Evolutionary conservation across 2,888 invertebrate genomes (phyloP).

Genomic region (Drosophila villosipedis): DNA sequence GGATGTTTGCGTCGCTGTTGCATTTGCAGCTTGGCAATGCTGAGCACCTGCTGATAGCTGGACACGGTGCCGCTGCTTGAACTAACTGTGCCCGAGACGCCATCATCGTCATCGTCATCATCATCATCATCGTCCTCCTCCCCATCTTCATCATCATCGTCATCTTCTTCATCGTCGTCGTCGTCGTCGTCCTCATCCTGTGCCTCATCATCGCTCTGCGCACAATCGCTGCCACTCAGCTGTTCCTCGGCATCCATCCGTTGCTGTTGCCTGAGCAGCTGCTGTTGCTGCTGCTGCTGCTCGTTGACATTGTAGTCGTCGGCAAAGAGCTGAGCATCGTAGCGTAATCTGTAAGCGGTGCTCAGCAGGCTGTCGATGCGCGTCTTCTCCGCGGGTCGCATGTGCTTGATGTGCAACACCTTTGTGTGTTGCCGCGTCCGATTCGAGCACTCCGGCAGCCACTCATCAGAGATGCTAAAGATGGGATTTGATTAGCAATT

Average conservation of each 20-base stretch:
- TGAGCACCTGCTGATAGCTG: conserved; percentile 80
- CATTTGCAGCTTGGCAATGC: conserved; percentile 80
- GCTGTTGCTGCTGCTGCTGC: conserved; percentile 41
- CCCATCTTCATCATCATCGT: conserved; percentile 25
- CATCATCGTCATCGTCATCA: conserved; percentile 52
- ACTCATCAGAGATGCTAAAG: conserved; percentile 92
- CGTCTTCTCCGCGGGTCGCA: conserved; percentile 83
- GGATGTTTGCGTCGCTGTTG: conserved; percentile 84
- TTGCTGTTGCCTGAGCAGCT: conserved; percentile 7
- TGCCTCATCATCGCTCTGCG: conserved; percentile 23
- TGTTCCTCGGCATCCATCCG: conserved; percentile 24
- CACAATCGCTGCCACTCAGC: conserved; percentile 47
- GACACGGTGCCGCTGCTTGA: conserved; percentile 73
- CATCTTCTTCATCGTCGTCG: conserved; percentile 29
- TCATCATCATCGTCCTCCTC: conserved; percentile 29
- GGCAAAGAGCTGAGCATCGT: conserved; percentile 81
- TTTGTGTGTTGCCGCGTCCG: conserved; percentile 86
- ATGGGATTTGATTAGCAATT: neutral
- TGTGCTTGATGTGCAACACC: conserved; percentile 85
- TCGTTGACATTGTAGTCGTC: conserved; percentile 69
- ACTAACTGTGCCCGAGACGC: conserved; percentile 64
- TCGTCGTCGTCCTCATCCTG: conserved; percentile 38
- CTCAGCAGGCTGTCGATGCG: conserved; percentile 81
- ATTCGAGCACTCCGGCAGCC: conserved; percentile 91
- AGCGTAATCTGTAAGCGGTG: conserved; percentile 83